Evolutionary conservation across 2,797 vertebrate species (phyloP), one percentile per base, ranked within the genome.

Genomic region (Cossypha heuglini): DNA sequence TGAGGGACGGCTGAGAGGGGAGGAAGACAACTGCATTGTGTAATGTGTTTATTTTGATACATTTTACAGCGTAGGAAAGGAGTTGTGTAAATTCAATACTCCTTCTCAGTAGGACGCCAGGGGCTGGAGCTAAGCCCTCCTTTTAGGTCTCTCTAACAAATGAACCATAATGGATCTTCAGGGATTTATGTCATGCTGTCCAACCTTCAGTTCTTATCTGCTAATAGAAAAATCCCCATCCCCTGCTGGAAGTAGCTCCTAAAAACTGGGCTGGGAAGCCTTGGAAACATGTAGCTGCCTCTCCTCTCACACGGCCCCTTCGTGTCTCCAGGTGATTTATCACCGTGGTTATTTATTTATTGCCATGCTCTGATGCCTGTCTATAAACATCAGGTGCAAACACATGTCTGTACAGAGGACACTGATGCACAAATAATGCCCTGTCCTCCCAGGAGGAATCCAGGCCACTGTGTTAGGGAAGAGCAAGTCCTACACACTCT

Each of bases 31-130:
- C 73, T 58, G 14, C 22, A 21, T 26, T 68, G 83, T 77, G 31
- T 55, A 33, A 37, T 55, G 19, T 93, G 91, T 96, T 97, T 96
- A 61, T 90, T 94, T 94, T 83, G 91, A 74, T 94, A 42, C 35
- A 2, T 87, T 93, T 94, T 94, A 68, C 42, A 58, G 85, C 2
- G 2, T 80, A 93, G 85, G 88, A 49, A 92, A 93, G 55, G 45
- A 45, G 76, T 48, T 67, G 57, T 84, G 37, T 85, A 46, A 89
- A 94, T 87, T 88, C 84, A 82, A 40, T 92, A 71, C 90, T 93
- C 20, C 69, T 68, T 26, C 94, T 94, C 79, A 1, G 77, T 88
- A 54, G 84, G 88, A 89, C 0, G 43, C 88, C 84, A 76, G 16
- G 62, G 69, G 63, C 69, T 94, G 74, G 80, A 94, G 79, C 75